These are phyloP conservation scores for Nannospalax galili DNA, from an alignment of 2,113 vertebrate genomes.

Conservation along the genomic window DNA sequence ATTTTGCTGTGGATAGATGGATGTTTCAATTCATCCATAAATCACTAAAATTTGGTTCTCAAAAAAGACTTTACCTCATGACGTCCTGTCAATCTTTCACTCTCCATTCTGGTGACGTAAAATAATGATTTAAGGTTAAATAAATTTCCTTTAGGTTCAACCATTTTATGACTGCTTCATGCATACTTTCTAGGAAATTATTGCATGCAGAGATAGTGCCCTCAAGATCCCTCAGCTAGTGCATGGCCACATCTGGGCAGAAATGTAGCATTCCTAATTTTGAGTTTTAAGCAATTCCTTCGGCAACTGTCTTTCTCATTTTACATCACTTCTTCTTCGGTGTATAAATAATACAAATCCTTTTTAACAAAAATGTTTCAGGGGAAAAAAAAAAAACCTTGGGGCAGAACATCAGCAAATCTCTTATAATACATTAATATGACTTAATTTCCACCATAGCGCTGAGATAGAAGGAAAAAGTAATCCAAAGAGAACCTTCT, in stretches of 20 bases:
- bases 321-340: not conserved
- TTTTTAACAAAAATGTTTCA: conserved; percentile 26
- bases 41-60: not conserved
- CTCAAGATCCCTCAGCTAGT: not conserved
- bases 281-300: not conserved
- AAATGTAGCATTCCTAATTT: conserved; percentile 15
- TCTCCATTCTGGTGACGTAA: not conserved
- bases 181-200: not conserved
- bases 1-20: not conserved
- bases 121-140: not conserved
- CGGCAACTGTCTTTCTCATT: not conserved
- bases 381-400: not conserved
- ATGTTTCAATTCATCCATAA: not conserved
- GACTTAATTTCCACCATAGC: conserved; percentile 7
- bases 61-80: not conserved
- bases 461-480: not conserved
- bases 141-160: not conserved
- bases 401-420: not conserved
- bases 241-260: not conserved
- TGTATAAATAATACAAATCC: conserved; percentile 26
- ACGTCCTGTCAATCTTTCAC: not conserved
- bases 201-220: not conserved
- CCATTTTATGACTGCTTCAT: not conserved
- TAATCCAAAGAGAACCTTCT: not conserved
- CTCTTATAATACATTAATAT: not conserved